phyloP scores from a whole-genome alignment of 2,113 vertebrate genomes.

The Myrmecophaga tridactyla region DNA sequence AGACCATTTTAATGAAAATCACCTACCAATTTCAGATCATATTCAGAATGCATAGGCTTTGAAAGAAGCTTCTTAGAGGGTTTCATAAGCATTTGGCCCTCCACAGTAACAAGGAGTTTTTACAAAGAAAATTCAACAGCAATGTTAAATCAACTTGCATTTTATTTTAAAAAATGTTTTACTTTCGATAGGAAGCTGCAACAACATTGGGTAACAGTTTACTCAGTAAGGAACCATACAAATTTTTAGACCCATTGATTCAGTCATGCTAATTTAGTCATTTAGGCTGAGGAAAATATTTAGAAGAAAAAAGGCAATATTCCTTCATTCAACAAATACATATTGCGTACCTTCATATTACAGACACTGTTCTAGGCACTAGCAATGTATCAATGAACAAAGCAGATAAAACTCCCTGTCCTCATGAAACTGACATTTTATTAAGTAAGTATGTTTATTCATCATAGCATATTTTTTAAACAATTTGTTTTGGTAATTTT shows the following conservation, averaged over 20 bases:
- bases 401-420: not conserved
- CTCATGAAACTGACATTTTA: not conserved
- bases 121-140: not conserved
- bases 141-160: not conserved
- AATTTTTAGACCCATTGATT: too few species aligned
- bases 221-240: too few species aligned
- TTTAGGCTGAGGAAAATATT: too few species aligned
- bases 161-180: not conserved
- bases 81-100: too few species aligned
- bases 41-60: constrained; percentile 21
- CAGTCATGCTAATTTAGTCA: too few species aligned
- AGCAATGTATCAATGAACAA: not conserved
- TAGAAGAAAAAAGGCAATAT: too few species aligned
- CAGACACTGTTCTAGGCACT: not conserved
- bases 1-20: constrained; percentile 13
- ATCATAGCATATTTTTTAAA: not conserved
- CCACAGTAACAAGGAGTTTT: not conserved
- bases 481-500: constrained; percentile 4
- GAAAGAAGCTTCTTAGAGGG: constrained; percentile 48
- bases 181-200: not conserved
- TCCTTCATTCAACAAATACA: too few species aligned
- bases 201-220: too few species aligned
- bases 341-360: not conserved
- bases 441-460: not conserved
- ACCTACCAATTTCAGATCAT: constrained; percentile 38